Conservation (phyloP, 2,113 vertebrate genomes). For the Rhombomys opimus region DNA sequence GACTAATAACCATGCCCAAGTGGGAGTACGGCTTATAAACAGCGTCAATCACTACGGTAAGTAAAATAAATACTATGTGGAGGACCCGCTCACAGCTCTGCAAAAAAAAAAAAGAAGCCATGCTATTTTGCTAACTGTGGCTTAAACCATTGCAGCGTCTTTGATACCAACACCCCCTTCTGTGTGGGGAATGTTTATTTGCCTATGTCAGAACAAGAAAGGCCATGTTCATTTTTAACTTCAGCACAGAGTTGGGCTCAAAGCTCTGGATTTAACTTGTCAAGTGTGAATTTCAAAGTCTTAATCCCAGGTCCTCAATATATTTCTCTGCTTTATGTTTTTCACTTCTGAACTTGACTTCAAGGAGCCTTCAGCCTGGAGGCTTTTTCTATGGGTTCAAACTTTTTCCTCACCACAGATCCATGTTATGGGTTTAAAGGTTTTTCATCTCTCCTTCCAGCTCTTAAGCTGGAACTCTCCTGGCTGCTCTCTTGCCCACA, state of each 20-base stretch:
- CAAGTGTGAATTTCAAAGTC: constrained; percentile 81
- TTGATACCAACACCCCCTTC: constrained; percentile 74
- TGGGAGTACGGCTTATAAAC: constrained; percentile 98
- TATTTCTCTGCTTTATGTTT: constrained; percentile 75
- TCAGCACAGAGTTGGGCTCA: constrained; percentile 65
- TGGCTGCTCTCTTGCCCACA: neutral
- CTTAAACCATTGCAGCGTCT: constrained; percentile 60
- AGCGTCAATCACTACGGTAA: constrained; percentile 98
- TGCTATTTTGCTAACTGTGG: constrained; percentile 67
- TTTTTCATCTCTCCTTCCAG: constrained; percentile 57
- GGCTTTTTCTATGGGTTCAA: constrained; percentile 73
- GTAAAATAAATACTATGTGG: constrained; percentile 81
- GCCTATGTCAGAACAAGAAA: constrained; percentile 74
- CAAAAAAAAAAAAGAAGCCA: constrained; percentile 55
- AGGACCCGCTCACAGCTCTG: constrained; percentile 46
- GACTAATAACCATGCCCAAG: constrained; percentile 98
- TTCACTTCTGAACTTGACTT: constrained; percentile 67
- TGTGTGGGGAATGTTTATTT: constrained; percentile 78
- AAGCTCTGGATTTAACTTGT: constrained; percentile 80
- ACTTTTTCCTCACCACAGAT: constrained; percentile 68
- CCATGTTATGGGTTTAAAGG: constrained; percentile 73
- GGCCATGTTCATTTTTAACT: constrained; percentile 79
- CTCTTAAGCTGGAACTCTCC: constrained; percentile 53
- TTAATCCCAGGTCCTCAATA: constrained; percentile 73
- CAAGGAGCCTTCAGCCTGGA: constrained; percentile 68